phyloP scores from a whole-genome alignment of 2,888 invertebrate species.

The Pandemis heparana region DNA sequence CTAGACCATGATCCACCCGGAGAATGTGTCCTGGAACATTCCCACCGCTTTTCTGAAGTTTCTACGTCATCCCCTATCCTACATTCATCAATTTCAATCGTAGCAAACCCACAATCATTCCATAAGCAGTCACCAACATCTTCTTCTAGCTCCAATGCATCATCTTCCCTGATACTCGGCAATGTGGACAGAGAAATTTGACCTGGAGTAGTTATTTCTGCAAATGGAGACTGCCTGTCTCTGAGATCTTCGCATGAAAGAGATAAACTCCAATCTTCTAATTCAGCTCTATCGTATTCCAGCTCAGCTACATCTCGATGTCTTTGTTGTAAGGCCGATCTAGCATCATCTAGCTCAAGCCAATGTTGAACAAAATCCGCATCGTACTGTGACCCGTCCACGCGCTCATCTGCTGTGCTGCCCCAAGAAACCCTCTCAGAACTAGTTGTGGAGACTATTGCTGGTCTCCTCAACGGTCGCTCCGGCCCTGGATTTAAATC shows the following conservation, averaged over 20 bases:
- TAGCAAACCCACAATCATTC: conserved; percentile 90
- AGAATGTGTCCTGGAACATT: conserved; percentile 85
- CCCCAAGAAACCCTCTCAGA: conserved; percentile 86
- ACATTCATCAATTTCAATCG: conserved; percentile 89
- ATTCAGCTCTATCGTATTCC: conserved; percentile 91
- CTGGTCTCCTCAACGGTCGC: conserved; percentile 85
- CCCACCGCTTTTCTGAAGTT: conserved; percentile 87
- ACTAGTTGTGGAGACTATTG: conserved; percentile 81
- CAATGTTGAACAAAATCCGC: conserved; percentile 91
- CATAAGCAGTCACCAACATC: conserved; percentile 90
- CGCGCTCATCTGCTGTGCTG: conserved; percentile 85
- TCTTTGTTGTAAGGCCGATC: conserved; percentile 88
- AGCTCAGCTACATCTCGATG: conserved; percentile 89
- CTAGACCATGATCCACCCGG: conserved; percentile 88
- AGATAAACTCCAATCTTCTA: conserved; percentile 92
- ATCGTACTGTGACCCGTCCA: conserved; percentile 87
- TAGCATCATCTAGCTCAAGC: conserved; percentile 90
- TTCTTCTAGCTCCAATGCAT: conserved; percentile 90
- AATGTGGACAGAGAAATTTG: conserved; percentile 88
- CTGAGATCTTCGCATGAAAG: conserved; percentile 89
- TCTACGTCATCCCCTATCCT: conserved; percentile 80
- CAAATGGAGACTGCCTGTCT: conserved; percentile 82
- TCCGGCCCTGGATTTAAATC: conserved; percentile 86
- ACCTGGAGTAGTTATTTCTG: conserved; percentile 85
- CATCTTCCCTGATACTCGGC: conserved; percentile 91